Evolutionary conservation across 2,113 vertebrate genomes (phyloP).

Genomic region (Elgaria multicarinata): DNA sequence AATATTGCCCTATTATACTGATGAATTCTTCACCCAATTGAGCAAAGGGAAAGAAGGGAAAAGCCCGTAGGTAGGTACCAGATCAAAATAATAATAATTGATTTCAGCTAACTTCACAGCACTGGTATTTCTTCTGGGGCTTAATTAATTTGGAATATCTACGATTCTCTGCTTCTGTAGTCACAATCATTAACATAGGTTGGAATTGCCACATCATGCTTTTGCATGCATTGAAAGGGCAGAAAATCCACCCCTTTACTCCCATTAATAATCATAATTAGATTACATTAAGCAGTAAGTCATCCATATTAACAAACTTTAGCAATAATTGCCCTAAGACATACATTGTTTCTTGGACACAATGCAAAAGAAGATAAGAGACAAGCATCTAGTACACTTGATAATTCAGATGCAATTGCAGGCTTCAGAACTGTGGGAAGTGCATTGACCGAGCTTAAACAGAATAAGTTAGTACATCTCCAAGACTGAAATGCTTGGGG

Average conservation of each 20-base stretch:
- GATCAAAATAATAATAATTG: conserved; percentile 42
- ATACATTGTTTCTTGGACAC: conserved; percentile 1
- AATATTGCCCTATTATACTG: not conserved
- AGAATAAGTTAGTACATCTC: not conserved
- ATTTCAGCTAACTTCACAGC: conserved; percentile 18
- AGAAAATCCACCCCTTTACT: conserved; percentile 9
- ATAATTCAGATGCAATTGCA: conserved; percentile 31
- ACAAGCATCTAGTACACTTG: conserved; percentile 9
- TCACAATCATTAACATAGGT: conserved; percentile 26
- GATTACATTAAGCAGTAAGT: conserved; percentile 26
- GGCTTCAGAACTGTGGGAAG: not conserved
- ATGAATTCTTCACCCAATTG: not conserved
- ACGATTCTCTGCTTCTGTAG: conserved; percentile 18
- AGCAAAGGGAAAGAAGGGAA: conserved; percentile 27
- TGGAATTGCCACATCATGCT: conserved; percentile 14
- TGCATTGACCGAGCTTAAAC: not conserved
- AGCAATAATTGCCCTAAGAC: conserved; percentile 27
- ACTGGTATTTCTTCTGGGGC: conserved; percentile 9
- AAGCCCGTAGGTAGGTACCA: conserved; percentile 1
- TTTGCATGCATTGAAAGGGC: conserved; percentile 14
- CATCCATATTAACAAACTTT: conserved; percentile 9
- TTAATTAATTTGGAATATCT: conserved; percentile 35
- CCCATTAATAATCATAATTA: conserved; percentile 36
- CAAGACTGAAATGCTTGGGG: not conserved
- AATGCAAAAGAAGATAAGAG: conserved; percentile 25